These are phyloP conservation scores for Isaurus tuberculatus DNA, from an alignment of 92 coral and sea anemone genomes.

Conservation along the genomic window DNA sequence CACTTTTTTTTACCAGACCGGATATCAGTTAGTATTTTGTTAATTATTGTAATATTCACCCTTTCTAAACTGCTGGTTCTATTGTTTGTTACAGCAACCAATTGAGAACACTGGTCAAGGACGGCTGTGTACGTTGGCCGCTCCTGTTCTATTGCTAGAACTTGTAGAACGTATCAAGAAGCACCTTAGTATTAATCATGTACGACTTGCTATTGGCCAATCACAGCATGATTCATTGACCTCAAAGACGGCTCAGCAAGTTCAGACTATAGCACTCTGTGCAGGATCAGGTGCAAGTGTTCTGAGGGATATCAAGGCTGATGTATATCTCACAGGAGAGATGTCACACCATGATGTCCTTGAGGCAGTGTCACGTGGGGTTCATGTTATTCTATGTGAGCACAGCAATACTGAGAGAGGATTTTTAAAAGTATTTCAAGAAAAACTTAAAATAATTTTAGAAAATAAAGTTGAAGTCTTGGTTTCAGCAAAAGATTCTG, in stretches of 20 bases:
- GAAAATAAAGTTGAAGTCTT: constrained; percentile 70
- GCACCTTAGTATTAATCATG: constrained; percentile 73
- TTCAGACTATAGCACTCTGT: constrained; percentile 89
- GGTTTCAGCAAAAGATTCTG: constrained; percentile 76
- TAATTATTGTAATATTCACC: too few species aligned
- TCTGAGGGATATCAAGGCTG: constrained; percentile 81
- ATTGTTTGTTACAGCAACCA: constrained; percentile 64
- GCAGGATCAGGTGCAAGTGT: constrained; percentile 99
- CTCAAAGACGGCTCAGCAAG: constrained; percentile 39
- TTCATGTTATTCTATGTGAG: constrained; percentile 93
- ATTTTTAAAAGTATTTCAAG: constrained; percentile 71
- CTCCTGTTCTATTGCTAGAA: constrained; percentile 65
- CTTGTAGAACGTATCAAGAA: constrained; percentile 74
- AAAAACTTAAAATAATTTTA: constrained; percentile 61
- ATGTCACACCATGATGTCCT: constrained; percentile 98
- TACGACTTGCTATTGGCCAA: constrained; percentile 80
- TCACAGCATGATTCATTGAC: constrained; percentile 6
- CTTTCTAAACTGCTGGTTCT: not conserved
- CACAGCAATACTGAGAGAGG: constrained; percentile 99
- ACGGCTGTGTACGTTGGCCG: constrained; percentile 76
- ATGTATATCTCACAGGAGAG: constrained; percentile 93
- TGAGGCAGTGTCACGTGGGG: constrained; percentile 87
- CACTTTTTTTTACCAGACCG: too few species aligned
- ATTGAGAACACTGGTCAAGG: constrained; percentile 86
- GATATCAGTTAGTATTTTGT: too few species aligned